Evolutionary conservation across 2,797 vertebrate species (phyloP).

Genomic region (Tenualosa ilisha): DNA sequence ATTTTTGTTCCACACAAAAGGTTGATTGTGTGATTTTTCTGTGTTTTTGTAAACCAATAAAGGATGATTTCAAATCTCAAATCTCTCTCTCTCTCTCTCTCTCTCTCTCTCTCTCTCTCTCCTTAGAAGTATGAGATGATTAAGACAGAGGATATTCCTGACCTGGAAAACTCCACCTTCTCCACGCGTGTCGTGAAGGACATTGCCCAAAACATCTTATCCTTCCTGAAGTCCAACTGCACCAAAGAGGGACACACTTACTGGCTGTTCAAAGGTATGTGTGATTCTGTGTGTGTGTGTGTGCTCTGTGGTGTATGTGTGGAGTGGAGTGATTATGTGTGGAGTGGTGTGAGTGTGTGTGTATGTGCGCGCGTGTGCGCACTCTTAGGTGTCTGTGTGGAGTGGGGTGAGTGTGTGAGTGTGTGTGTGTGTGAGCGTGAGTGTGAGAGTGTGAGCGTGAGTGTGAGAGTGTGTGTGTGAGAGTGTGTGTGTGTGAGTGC

Average conservation of each 20-base stretch:
- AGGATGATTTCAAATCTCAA: not conserved
- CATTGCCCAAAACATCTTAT: conserved; percentile 97
- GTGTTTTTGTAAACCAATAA: no score
- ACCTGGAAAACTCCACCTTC: conserved; percentile 96
- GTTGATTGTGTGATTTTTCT: no score
- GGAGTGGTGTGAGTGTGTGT: not conserved
- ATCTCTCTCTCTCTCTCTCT: no score
- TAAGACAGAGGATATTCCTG: conserved; percentile 98
- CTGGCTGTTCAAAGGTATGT: conserved; percentile 96
- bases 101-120: not conserved
- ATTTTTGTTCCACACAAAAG: no score
- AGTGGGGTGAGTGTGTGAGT: not conserved
- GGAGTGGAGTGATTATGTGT: not conserved
- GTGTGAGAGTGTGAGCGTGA: no score
- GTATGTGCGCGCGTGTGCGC: no score
- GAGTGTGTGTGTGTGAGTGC: no score
- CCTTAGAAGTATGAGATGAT: conserved; percentile 98
- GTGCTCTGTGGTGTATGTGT: not conserved
- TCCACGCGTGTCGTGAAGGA: conserved; percentile 98
- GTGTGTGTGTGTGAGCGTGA: not conserved
- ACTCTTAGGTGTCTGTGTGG: no score
- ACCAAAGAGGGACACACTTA: conserved; percentile 99
- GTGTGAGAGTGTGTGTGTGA: no score
- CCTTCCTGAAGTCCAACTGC: conserved; percentile 97
- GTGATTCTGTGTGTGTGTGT: not conserved